These are phyloP conservation scores for Noctua janthina DNA, from an alignment of 2,888 invertebrate species.

Conservation along the genomic window DNA sequence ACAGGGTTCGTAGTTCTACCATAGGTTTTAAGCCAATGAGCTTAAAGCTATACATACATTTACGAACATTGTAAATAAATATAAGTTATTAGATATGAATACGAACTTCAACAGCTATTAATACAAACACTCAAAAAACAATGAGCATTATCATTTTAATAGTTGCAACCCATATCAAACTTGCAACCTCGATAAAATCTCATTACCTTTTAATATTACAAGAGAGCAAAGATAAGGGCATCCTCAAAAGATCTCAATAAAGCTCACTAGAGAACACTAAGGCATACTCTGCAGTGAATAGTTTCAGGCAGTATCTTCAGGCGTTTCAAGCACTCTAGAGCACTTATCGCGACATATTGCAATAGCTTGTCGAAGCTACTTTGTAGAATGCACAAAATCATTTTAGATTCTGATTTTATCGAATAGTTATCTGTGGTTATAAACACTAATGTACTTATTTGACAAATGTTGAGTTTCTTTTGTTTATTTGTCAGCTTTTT, in stretches of 20 bases:
- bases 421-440: neutral
- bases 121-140: neutral
- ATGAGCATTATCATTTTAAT: neutral
- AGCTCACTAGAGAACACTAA: neutral
- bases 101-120: neutral
- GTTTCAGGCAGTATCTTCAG: constrained; percentile 14
- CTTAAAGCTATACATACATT: too few species aligned
- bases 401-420: constrained; percentile 2
- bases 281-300: neutral
- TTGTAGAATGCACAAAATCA: neutral
- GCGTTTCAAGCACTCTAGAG: constrained; percentile 43
- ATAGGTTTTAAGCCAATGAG: too few species aligned
- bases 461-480: too few species aligned
- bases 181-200: neutral
- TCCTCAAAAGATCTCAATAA: constrained; percentile 30
- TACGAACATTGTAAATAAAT: too few species aligned
- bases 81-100: too few species aligned
- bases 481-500: too few species aligned
- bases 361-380: constrained; percentile 1
- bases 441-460: neutral
- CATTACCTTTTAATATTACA: too few species aligned
- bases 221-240: neutral
- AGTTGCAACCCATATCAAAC: neutral
- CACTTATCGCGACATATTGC: constrained; percentile 23
- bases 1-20: too few species aligned